Percentiles rank a stretch among this genome's conserved stretches.
phyloP scores from a whole-genome alignment of 2,888 invertebrate genomes.

The Stenchaetothrips biformis region DNA sequence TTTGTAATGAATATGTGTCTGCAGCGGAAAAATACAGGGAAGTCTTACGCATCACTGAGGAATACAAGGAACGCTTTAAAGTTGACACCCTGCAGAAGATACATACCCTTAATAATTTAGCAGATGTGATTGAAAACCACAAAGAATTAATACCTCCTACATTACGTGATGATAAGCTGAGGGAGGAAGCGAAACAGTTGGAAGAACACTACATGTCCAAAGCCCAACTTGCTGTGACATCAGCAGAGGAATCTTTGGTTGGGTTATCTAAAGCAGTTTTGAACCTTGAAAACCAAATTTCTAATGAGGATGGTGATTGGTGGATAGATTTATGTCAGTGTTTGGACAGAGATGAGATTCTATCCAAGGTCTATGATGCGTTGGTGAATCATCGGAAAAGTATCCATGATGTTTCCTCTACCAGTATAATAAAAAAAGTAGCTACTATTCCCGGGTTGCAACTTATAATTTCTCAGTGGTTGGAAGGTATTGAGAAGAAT shows the following conservation, averaged over 20 bases:
- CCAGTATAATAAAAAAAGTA: slow-evolving; percentile 6
- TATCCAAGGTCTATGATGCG: background rate
- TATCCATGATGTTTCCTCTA: background rate
- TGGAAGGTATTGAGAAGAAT: slow-evolving; percentile 3
- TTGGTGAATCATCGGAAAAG: background rate
- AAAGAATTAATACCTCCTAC: slow-evolving; percentile 49
- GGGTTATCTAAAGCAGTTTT: slow-evolving; percentile 28
- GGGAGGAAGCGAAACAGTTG: slow-evolving; percentile 50
- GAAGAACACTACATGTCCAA: slow-evolving; percentile 56
- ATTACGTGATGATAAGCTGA: slow-evolving; percentile 50
- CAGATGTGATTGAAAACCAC: slow-evolving; percentile 49
- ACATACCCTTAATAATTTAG: slow-evolving; percentile 63
- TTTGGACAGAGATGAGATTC: background rate
- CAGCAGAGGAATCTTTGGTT: slow-evolving; percentile 26
- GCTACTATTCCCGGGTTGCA: background rate
- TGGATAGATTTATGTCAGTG: background rate
- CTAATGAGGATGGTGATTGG: background rate
- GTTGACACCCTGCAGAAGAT: slow-evolving; percentile 63
- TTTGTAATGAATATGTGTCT: slow-evolving; percentile 50
- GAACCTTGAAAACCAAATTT: slow-evolving; percentile 31
- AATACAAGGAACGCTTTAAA: slow-evolving; percentile 47
- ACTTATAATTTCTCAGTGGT: background rate
- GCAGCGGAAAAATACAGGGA: slow-evolving; percentile 59
- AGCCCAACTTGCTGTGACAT: slow-evolving; percentile 37
- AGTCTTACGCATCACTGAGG: slow-evolving; percentile 52